Conservation (phyloP, 2,888 invertebrate species). For the Tupiocoris notatus region DNA sequence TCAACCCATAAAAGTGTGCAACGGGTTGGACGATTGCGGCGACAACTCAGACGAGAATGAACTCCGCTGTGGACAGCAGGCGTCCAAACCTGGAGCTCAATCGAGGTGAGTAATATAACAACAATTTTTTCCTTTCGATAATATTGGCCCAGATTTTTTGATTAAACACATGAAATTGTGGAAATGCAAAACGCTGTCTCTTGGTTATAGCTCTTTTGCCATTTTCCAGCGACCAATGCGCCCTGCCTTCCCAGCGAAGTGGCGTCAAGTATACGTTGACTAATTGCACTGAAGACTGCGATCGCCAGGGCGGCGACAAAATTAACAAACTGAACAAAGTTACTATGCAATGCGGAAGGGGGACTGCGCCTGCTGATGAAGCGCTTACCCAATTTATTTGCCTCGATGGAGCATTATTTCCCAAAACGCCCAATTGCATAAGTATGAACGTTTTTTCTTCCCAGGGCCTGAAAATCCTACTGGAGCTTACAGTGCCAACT, state of each 20-base stretch:
- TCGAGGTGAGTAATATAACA: too few relatives aligned
- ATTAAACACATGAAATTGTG: too few relatives aligned
- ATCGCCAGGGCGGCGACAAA: neutral
- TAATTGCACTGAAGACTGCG: neutral
- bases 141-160: too few relatives aligned
- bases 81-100: too few relatives aligned
- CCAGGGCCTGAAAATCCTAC: too few relatives aligned
- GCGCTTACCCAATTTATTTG: neutral
- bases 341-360: slow-evolving; percentile 7
- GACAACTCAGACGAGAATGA: slow-evolving; percentile 19
- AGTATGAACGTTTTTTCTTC: too few relatives aligned
- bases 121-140: too few relatives aligned
- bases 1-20: neutral
- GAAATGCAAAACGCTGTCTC: too few relatives aligned
- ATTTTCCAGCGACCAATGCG: neutral
- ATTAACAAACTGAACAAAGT: neutral
- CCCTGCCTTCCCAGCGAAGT: neutral
- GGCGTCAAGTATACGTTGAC: slow-evolving; percentile 3
- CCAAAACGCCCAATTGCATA: slow-evolving; percentile 18
- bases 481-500: too few relatives aligned
- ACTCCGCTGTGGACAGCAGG: slow-evolving; percentile 11
- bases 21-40: slow-evolving; percentile 23
- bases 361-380: neutral
- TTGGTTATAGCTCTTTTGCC: too few relatives aligned
- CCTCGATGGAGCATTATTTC: slow-evolving; percentile 1